Conservation (phyloP, 2,888 invertebrate genomes). For the Glaucopsyche alexis region DNA sequence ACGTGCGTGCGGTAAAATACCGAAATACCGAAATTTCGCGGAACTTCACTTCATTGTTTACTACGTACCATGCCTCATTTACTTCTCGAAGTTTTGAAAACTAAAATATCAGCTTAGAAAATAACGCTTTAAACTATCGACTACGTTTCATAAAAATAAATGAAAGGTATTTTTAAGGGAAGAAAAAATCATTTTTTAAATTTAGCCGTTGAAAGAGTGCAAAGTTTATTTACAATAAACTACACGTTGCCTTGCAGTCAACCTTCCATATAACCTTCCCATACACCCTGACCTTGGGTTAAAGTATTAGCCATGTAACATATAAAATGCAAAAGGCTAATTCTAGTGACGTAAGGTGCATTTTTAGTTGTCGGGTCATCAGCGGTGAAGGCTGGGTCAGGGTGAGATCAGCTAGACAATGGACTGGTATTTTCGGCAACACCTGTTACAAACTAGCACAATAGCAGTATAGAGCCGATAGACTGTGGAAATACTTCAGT, state of each 20-base stretch:
- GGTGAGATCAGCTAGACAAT: slow-evolving; percentile 46
- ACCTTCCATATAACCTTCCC: background rate
- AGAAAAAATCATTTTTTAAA: background rate
- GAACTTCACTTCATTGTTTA: background rate
- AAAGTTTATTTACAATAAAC: background rate
- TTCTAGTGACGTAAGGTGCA: slow-evolving; percentile 27
- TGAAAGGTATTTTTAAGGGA: too few species aligned
- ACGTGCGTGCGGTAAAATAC: slow-evolving; percentile 21
- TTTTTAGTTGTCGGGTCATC: slow-evolving; percentile 33
- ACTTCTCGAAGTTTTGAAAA: background rate
- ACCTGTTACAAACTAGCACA: slow-evolving; percentile 2
- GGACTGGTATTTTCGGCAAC: slow-evolving; percentile 18
- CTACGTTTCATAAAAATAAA: too few species aligned
- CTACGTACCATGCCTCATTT: background rate
- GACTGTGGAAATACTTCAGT: background rate
- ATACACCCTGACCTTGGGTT: background rate
- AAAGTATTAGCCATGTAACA: slow-evolving; percentile 9
- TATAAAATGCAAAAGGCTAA: slow-evolving; percentile 28
- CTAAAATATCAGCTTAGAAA: slow-evolving; percentile 1
- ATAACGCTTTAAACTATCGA: too few species aligned
- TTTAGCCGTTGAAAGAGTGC: background rate
- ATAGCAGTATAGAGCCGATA: background rate
- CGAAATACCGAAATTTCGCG: slow-evolving; percentile 20
- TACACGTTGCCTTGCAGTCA: background rate
- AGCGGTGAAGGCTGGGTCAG: slow-evolving; percentile 65